Percentiles rank a stretch among this genome's conserved stretches.
Conservation (phyloP, 2,113 vertebrate species). For the Ceyx cyanopectus region DNA sequence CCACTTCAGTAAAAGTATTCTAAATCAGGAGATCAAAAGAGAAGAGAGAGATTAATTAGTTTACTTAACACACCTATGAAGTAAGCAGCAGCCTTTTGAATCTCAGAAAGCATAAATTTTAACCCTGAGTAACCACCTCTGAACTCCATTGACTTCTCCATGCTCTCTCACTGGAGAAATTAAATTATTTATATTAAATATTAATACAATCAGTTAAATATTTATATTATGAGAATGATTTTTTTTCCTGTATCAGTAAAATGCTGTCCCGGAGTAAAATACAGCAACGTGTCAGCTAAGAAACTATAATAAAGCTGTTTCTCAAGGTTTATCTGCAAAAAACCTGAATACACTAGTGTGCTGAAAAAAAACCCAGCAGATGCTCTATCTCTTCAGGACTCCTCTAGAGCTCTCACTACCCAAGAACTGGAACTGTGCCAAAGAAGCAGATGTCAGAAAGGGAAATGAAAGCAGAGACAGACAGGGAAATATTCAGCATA, state of each 20-base stretch:
- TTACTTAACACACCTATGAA: background rate
- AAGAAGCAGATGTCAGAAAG: background rate
- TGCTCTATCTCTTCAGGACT: background rate
- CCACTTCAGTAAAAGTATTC: background rate
- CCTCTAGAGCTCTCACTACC: background rate
- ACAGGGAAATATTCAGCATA: background rate
- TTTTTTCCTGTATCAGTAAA: background rate
- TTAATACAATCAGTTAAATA: background rate
- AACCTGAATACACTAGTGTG: background rate
- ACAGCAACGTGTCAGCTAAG: background rate
- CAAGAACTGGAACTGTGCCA: background rate
- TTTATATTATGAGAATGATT: background rate
- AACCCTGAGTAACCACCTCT: background rate
- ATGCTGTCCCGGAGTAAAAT: background rate
- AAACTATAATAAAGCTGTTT: background rate
- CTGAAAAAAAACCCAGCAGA: constrained; percentile 19
- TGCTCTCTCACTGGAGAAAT: background rate
- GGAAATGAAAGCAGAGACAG: background rate
- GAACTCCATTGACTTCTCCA: background rate
- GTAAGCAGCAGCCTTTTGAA: background rate
- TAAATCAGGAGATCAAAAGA: background rate
- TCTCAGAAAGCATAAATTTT: background rate
- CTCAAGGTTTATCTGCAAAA: background rate
- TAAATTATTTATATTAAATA: too few relatives aligned
- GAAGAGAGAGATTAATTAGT: background rate